A percentile compares a stretch with the other conserved stretches of the same genome.
phyloP scores from a whole-genome alignment of 2,888 invertebrate species.

The Chymomyza caudatula region DNA sequence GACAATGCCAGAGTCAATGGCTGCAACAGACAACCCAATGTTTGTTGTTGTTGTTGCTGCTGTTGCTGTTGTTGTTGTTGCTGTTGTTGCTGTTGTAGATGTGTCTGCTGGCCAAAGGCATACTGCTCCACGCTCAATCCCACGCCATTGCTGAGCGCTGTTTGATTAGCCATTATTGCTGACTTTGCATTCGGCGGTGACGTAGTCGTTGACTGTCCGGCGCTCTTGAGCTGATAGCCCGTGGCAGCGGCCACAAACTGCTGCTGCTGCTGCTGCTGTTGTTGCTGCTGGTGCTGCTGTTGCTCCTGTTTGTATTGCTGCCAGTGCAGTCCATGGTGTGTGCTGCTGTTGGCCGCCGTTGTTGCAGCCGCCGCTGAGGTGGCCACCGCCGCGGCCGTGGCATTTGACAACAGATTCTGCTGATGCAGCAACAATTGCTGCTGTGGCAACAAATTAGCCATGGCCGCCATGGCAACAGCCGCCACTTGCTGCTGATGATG shows the following conservation, averaged over 20 bases:
- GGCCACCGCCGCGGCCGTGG: constrained; percentile 65
- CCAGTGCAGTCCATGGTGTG: constrained; percentile 60
- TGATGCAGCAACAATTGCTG: constrained; percentile 73
- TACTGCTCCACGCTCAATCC: constrained; percentile 36
- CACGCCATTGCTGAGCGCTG: constrained; percentile 44
- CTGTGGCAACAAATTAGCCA: constrained; percentile 76
- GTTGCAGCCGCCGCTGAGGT: constrained; percentile 50
- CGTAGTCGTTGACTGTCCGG: constrained; percentile 67
- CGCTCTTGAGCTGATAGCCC: constrained; percentile 69
- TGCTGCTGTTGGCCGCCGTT: constrained; percentile 49
- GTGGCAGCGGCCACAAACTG: constrained; percentile 63
- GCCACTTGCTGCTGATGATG: constrained; percentile 74
- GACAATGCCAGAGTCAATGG: constrained; percentile 73
- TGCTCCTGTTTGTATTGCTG: constrained; percentile 71
- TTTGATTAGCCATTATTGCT: constrained; percentile 74
- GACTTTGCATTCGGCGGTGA: constrained; percentile 71
- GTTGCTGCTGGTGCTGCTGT: constrained; percentile 69
- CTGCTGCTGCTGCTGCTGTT: constrained; percentile 66
- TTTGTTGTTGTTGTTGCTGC: constrained; percentile 46
- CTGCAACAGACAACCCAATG: constrained; percentile 56
- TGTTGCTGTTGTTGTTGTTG: constrained; percentile 31
- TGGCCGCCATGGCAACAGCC: constrained; percentile 76
- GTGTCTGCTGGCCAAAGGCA: constrained; percentile 6
- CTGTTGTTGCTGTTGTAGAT: constrained; percentile 31
- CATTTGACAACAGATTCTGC: constrained; percentile 73